Base-by-base conservation (phyloP, 2,888 invertebrate species). In the Dexiosoma caninum region DNA sequence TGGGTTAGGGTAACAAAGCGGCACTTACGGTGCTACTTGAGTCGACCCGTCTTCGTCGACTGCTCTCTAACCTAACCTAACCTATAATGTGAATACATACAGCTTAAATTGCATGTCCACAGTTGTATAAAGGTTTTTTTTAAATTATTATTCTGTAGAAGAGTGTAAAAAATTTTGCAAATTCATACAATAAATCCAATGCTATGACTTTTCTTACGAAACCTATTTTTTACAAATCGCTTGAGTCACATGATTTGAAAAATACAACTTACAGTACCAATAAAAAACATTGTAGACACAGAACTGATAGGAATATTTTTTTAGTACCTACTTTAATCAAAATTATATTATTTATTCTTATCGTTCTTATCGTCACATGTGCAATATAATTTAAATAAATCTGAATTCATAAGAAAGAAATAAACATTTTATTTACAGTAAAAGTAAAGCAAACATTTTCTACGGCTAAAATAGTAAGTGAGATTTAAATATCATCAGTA, bases 211-310 rank as follows among this genome's bases (percentile, higher is more conserved):
- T 27, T 19, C 9, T 40, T n/a, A 12, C n/a, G 27, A 40, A 12
- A 1, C 37, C n/a, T 7, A 3, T 27, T 66, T 44, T 27, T 16
- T 27, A 37, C 16, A 59, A 55, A 37, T 10, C 44, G 19, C 51
- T 69, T 62, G 12, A 75, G 64, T 75, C 75, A 80, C 79, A 80
- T 80, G 79, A 75, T 59, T 75, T 66, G 7, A 44, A 57, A 44
- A 42, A 19, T 16, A 30, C 30, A 44, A 40, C 30, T 37, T 37
- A 7, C 55, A 46, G n/a, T 46, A 44, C 2, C 2, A 40, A 30
- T n/a, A 2, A 40, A 57, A 37, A 46, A 21, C 27, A 46, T 57
- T 57, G 23, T 44, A 62, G 7, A 59, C 57, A 40, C 5, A 10
- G 21, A 66, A 23, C n/a, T 51, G 51, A 66, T 64, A 62, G 2